Percentiles rank a stretch among this genome's conserved stretches.
Conservation (phyloP, 2,797 vertebrate species). For the Acanthurus tractus region DNA sequence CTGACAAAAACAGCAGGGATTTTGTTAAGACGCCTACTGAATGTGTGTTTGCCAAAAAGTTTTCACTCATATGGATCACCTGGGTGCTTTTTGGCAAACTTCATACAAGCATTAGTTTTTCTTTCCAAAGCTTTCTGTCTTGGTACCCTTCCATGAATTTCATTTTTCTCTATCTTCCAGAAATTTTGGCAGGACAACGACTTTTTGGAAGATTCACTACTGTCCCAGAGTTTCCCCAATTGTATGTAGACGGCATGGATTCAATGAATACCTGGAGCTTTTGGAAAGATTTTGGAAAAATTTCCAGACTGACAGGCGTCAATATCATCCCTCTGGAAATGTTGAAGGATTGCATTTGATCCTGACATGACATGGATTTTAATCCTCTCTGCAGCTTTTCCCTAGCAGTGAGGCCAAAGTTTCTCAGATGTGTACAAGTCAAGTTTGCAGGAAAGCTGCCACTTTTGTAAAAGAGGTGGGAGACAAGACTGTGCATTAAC, state of each 20-base stretch:
- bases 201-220: slow-evolving; percentile 61
- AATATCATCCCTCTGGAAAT: slow-evolving; percentile 55
- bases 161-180: slow-evolving; percentile 45
- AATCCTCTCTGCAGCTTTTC: slow-evolving; percentile 31
- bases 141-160: slow-evolving; percentile 47
- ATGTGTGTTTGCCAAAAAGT: slow-evolving; percentile 36
- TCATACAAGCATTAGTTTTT: slow-evolving; percentile 37
- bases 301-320: slow-evolving; percentile 78
- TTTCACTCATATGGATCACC: slow-evolving; percentile 29
- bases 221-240: slow-evolving; percentile 54
- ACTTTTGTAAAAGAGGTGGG: slow-evolving; percentile 4
- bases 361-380: slow-evolving; percentile 31
- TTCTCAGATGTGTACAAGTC: slow-evolving; percentile 14
- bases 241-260: slow-evolving; percentile 57
- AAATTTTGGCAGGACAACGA: slow-evolving; percentile 58
- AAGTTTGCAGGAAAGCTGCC: slow-evolving; percentile 9
- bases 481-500: not conserved
- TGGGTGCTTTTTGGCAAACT: slow-evolving; percentile 50
- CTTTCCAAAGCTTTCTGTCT: slow-evolving; percentile 49
- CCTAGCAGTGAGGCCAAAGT: slow-evolving; percentile 36
- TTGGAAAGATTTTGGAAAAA: slow-evolving; percentile 64
- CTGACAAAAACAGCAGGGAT: slow-evolving; percentile 24
- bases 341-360: slow-evolving; percentile 58
- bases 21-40: slow-evolving; percentile 19
- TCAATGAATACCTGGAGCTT: slow-evolving; percentile 62